Conservation (phyloP, 1,140 invertebrate genomes). For the Magallana angulata region DNA sequence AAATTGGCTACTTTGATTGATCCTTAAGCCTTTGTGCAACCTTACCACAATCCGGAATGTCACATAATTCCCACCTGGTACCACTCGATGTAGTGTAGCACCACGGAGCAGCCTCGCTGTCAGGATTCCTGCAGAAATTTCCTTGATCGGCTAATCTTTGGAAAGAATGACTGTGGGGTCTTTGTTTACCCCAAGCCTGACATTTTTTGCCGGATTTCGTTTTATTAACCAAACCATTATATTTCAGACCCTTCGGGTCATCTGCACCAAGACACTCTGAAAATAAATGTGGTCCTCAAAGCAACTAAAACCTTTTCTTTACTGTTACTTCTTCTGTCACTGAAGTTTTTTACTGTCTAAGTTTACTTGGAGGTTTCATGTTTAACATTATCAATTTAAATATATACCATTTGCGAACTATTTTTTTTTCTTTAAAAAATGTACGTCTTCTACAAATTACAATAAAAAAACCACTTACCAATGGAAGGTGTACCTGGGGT, state of each 20-base stretch:
- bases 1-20: too few relatives aligned
- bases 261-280: constrained; percentile 31
- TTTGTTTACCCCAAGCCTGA: constrained; percentile 35
- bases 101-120: constrained; percentile 38
- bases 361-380: too few relatives aligned
- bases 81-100: constrained; percentile 39
- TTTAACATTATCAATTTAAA: too few relatives aligned
- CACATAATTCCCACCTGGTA: constrained; percentile 43
- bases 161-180: constrained; percentile 37
- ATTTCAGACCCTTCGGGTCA: constrained; percentile 16
- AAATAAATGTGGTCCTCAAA: too few relatives aligned
- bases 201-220: constrained; percentile 43
- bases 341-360: neutral
- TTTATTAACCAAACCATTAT: constrained; percentile 28
- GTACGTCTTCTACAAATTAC: too few relatives aligned
- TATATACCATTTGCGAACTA: too few relatives aligned
- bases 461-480: too few relatives aligned
- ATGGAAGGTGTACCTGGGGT: too few relatives aligned
- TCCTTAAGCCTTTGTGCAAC: too few relatives aligned
- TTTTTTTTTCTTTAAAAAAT: too few relatives aligned
- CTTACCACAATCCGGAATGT: constrained; percentile 46
- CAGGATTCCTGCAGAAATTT: constrained; percentile 50
- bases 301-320: too few relatives aligned
- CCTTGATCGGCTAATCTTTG: neutral
- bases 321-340: neutral